Conservation (phyloP, 2,888 invertebrate genomes). For the Apamea anceps region DNA sequence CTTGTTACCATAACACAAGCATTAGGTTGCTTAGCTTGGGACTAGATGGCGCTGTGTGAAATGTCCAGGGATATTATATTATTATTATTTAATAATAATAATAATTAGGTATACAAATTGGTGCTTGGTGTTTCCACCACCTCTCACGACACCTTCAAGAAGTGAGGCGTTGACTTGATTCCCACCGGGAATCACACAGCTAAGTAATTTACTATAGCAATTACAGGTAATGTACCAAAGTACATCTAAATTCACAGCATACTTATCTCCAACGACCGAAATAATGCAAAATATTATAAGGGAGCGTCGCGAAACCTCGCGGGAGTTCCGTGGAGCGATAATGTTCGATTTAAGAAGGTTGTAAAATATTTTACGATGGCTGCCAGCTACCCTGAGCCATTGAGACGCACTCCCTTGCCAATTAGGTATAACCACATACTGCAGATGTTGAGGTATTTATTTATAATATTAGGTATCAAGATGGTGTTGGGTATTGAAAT, state of each 20-base stretch:
- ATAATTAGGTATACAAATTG: no score
- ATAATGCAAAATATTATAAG: slow-evolving; percentile 68
- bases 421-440: slow-evolving; percentile 68
- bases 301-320: slow-evolving; percentile 48
- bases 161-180: background rate
- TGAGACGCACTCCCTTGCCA: slow-evolving; percentile 68
- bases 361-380: slow-evolving; percentile 78
- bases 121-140: background rate
- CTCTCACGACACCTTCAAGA: background rate
- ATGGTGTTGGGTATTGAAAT: slow-evolving; percentile 20
- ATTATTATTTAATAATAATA: no score
- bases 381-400: slow-evolving; percentile 61
- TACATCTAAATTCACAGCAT: slow-evolving; percentile 44
- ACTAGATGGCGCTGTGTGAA: no score
- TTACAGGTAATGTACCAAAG: slow-evolving; percentile 45
- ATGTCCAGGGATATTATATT: no score
- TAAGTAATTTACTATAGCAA: slow-evolving; percentile 17
- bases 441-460: slow-evolving; percentile 51
- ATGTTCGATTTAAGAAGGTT: slow-evolving; percentile 77
- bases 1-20: no score
- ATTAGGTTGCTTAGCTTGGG: no score
- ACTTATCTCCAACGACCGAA: slow-evolving; percentile 68
- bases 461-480: slow-evolving; percentile 20
- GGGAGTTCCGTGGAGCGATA: slow-evolving; percentile 73
- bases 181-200: slow-evolving; percentile 11